Base-by-base conservation (phyloP, 1,140 invertebrate species). In the Lanistes nyassanus region DNA sequence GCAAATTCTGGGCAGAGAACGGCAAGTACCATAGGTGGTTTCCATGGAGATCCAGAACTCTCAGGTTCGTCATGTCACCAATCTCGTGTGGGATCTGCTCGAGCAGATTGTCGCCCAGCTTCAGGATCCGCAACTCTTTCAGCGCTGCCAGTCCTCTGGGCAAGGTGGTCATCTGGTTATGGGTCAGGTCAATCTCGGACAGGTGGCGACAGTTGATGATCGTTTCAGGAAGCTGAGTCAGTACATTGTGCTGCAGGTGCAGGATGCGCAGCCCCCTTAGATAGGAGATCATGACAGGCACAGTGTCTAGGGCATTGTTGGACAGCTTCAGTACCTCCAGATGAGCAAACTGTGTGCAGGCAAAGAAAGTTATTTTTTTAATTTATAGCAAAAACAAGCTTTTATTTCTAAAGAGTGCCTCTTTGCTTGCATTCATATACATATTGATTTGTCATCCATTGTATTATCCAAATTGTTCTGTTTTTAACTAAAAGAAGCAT, bases 21-120 rank as follows among this genome's bases (percentile, higher is more conserved):
- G 87, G 85, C 19, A 88, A 67, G 60, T 84, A 83, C 82, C 83
- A 86, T 23, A 88, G 76, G 26, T 79, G 79, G 80, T 88, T 88
- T 39, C 80, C 77, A 39, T 85, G 85, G 36, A 88, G 64, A 70
- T 87, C 85, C 21, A 88, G 74, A 34, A 80, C 74, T 47, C 79
- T 62, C 13, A 88, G 77, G 62, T 79, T 82, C 31, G 77, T 69
- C 47, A 88, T 73, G 9, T 72, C 68, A 51, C 86, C 84, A 26
- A 88, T 73, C 53, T 88, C 82, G 76, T 84, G 80, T 16, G 85
- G 84, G 13, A 76, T 47, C 42, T 79, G 77, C 71, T 88, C 85
- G 76, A 88, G 79, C 58, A 83, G 77, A 67, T 88, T 88, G 51
- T 84, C 76, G 29, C 80, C 85, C 21, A 88, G 77, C 65, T 76